phyloP scores from a whole-genome alignment of 1,140 invertebrate genomes.

The Pseudomyrmex flavicornis region DNA sequence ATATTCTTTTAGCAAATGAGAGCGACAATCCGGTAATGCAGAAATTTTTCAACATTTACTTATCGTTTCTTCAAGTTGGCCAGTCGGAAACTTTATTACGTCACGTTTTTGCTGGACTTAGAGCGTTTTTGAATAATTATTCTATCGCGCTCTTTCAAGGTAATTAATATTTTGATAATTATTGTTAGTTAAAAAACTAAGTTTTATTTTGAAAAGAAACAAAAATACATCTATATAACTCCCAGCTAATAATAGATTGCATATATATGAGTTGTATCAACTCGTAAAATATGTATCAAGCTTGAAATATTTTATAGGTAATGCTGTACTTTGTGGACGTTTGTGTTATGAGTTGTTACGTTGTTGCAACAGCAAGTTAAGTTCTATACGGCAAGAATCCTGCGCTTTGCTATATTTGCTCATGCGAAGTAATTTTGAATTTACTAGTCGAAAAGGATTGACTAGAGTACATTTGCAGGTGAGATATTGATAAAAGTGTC shows the following conservation, averaged over 20 bases:
- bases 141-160: slow-evolving; percentile 93
- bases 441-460: slow-evolving; percentile 92
- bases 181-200: background rate
- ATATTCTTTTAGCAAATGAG: slow-evolving; percentile 87
- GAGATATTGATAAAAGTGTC: background rate
- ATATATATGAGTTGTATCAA: background rate
- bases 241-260: background rate
- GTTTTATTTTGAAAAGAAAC: background rate
- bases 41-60: slow-evolving; percentile 92
- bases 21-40: slow-evolving; percentile 92
- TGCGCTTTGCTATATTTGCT: slow-evolving; percentile 95
- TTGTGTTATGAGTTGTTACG: slow-evolving; percentile 93
- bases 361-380: slow-evolving; percentile 92
- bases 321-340: slow-evolving; percentile 93
- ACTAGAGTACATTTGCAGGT: slow-evolving; percentile 94
- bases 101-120: slow-evolving; percentile 95
- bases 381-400: slow-evolving; percentile 93
- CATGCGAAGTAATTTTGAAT: slow-evolving; percentile 97
- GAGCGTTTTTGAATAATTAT: slow-evolving; percentile 96
- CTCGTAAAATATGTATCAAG: background rate
- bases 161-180: slow-evolving; percentile 74
- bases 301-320: slow-evolving; percentile 86
- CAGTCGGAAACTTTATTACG: slow-evolving; percentile 96
- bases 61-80: slow-evolving; percentile 94
- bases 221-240: background rate